phyloP scores from a whole-genome alignment of 2,888 invertebrate species.

The Rhaphigaster nebulosa region DNA sequence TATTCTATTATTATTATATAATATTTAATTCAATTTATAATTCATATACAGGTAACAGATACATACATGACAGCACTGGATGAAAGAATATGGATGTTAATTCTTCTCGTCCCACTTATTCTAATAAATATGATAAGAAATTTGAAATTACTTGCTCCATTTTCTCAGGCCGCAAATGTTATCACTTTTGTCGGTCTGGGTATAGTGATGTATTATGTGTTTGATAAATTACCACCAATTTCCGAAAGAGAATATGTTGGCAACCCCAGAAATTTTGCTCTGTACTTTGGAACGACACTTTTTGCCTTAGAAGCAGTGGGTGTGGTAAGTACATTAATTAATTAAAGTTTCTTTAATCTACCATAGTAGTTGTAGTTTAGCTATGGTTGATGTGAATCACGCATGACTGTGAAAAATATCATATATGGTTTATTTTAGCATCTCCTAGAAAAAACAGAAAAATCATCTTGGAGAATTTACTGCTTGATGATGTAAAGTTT shows the following conservation, averaged over 20 bases:
- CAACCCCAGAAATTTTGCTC: constrained; percentile 74
- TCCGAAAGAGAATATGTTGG: constrained; percentile 72
- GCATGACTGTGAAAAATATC: no score
- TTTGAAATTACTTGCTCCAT: constrained; percentile 84
- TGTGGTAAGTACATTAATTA: constrained; percentile 74
- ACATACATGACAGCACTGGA: constrained; percentile 66
- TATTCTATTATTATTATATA: background rate
- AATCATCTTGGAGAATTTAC: no score
- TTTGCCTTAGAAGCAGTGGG: constrained; percentile 90
- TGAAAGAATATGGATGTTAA: constrained; percentile 77
- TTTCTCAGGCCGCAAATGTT: constrained; percentile 86
- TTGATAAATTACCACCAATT: constrained; percentile 75
- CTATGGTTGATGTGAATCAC: background rate
- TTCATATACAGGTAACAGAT: constrained; percentile 71
- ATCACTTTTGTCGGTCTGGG: constrained; percentile 83
- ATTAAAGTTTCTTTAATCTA: background rate
- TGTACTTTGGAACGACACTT: constrained; percentile 91
- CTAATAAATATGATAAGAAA: constrained; percentile 81
- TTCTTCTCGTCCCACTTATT: constrained; percentile 79
- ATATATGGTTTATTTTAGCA: no score
- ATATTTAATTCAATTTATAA: constrained; percentile 55
- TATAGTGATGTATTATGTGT: constrained; percentile 80
- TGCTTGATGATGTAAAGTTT: no score
- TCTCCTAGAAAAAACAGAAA: no score
- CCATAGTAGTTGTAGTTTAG: background rate